Conservation (phyloP, 2,113 vertebrate species). For the Tamias sibiricus region DNA sequence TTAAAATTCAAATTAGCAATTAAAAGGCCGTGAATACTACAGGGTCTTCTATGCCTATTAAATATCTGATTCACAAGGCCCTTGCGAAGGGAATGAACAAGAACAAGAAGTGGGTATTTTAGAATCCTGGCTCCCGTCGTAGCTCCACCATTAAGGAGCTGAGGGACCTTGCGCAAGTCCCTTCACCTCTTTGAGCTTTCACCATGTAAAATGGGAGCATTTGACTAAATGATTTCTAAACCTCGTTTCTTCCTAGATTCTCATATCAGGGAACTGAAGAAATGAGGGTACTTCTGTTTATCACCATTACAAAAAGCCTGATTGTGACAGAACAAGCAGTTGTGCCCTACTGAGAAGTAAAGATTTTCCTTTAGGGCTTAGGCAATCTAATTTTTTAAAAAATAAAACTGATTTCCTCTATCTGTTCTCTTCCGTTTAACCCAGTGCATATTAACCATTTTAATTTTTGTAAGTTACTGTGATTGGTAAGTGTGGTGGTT, state of each 20-base stretch:
- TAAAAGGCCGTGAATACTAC: background rate
- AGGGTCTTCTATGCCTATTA: background rate
- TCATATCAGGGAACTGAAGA: background rate
- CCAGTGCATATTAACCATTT: background rate
- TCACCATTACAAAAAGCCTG: slow-evolving; percentile 2
- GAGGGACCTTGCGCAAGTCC: background rate
- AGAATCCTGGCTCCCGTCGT: background rate
- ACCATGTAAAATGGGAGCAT: background rate
- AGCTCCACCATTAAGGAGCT: background rate
- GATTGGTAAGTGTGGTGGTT: background rate
- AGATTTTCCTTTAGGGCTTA: slow-evolving; percentile 22
- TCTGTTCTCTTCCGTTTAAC: background rate
- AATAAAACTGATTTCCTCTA: background rate
- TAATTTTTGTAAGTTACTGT: background rate
- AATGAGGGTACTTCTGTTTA: background rate
- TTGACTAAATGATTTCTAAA: background rate
- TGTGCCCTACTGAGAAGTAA: background rate
- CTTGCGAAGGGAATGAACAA: background rate
- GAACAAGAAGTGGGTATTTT: background rate
- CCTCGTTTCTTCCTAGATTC: slow-evolving; percentile 20
- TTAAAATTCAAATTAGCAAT: slow-evolving; percentile 38
- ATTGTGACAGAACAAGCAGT: background rate
- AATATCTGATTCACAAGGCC: background rate
- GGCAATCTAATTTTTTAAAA: background rate
- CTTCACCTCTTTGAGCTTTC: background rate